Conservation (phyloP, 1,140 invertebrate species). For the Amphibalanus amphitrite region DNA sequence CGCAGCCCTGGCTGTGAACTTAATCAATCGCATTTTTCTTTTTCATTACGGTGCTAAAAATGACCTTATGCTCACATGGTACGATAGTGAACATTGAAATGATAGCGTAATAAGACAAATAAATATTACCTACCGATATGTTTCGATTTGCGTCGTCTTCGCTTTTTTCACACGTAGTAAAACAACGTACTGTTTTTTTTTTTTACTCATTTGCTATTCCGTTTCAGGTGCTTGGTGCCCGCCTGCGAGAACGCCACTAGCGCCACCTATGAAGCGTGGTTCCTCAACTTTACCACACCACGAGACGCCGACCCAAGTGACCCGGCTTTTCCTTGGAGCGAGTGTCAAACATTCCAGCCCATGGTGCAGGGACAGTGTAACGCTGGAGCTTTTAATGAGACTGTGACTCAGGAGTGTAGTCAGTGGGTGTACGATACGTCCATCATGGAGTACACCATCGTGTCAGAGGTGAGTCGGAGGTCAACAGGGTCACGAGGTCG, state of each 20-base stretch:
- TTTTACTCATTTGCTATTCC: too few relatives aligned
- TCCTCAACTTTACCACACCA: conserved; percentile 11
- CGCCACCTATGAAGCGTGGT: conserved; percentile 5
- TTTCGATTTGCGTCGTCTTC: too few relatives aligned
- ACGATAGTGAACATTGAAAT: too few relatives aligned
- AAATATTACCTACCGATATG: too few relatives aligned
- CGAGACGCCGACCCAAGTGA: neutral
- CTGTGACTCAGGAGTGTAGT: neutral
- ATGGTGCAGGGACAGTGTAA: neutral
- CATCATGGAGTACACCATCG: neutral
- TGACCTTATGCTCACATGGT: too few relatives aligned
- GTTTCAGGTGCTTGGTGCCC: conserved; percentile 6
- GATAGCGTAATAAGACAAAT: too few relatives aligned
- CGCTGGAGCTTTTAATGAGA: neutral
- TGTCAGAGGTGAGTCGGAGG: neutral
- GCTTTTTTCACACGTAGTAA: too few relatives aligned
- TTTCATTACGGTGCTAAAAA: too few relatives aligned
- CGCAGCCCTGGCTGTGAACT: too few relatives aligned
- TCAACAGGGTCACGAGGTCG: too few relatives aligned
- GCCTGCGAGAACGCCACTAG: conserved; percentile 4
- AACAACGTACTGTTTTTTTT: too few relatives aligned
- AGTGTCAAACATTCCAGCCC: neutral
- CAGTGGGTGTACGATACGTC: neutral
- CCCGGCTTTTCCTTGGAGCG: neutral
- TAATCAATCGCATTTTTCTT: too few relatives aligned